Evolutionary conservation across 2,888 invertebrate genomes (phyloP).

Genomic region (Synanthedon myopaeformis): DNA sequence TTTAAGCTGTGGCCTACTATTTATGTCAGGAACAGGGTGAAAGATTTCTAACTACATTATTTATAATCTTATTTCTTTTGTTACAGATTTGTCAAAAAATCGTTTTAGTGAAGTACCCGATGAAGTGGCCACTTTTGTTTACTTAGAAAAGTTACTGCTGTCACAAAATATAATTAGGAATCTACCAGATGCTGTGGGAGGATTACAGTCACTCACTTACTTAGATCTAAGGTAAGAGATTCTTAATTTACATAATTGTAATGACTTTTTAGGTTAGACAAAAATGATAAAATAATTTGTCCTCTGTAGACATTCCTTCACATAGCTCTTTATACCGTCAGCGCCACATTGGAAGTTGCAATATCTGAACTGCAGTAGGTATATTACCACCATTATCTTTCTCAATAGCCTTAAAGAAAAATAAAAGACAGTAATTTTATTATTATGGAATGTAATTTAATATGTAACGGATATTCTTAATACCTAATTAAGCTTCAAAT

Average conservation of each 20-base stretch:
- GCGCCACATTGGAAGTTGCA: too few species aligned
- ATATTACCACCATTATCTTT: too few species aligned
- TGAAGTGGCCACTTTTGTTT: constrained; percentile 88
- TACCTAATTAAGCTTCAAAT: constrained; percentile 1
- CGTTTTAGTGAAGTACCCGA: constrained; percentile 90
- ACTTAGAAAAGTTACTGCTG: constrained; percentile 87
- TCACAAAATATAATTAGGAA: constrained; percentile 92
- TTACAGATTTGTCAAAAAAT: constrained; percentile 66
- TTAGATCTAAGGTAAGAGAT: constrained; percentile 84
- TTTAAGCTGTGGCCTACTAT: neutral
- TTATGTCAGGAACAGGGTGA: neutral
- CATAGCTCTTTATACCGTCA: too few species aligned
- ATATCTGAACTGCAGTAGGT: too few species aligned
- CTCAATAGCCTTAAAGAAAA: too few species aligned
- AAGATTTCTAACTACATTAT: neutral
- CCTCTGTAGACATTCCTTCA: too few species aligned
- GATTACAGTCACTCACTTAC: constrained; percentile 87
- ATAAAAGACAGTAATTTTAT: neutral
- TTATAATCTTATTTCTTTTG: constrained; percentile 18
- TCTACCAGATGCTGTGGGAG: constrained; percentile 86
- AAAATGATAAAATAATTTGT: too few species aligned
- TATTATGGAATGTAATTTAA: neutral
- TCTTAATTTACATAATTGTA: too few species aligned
- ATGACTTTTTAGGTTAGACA: too few species aligned
- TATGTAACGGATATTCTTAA: neutral